Percentiles rank a stretch among this genome's conserved stretches.
phyloP scores from a whole-genome alignment of 1,140 invertebrate species.

The Scaptomyza pallida region DNA sequence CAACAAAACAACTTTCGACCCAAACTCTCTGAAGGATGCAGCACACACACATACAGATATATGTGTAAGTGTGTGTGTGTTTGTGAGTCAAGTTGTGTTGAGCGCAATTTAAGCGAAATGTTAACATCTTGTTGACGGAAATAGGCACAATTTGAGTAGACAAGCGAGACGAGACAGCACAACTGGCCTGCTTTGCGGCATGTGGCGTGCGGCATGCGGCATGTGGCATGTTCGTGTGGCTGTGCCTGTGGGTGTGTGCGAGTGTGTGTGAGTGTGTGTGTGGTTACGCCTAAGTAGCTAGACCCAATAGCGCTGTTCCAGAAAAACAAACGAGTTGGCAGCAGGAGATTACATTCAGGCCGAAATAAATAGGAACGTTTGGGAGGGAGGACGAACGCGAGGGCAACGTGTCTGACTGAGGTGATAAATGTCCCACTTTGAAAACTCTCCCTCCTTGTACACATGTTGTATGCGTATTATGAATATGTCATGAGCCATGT shows the following conservation, averaged over 20 bases:
- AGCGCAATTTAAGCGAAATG: conserved; percentile 75
- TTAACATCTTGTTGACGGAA: conserved; percentile 82
- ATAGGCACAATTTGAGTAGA: conserved; percentile 74
- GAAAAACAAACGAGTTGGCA: conserved; percentile 26
- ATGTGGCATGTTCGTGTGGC: conserved; percentile 8
- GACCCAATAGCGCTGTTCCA: conserved; percentile 10
- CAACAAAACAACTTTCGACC: conserved; percentile 19
- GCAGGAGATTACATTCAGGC: neutral
- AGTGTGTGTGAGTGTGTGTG: neutral
- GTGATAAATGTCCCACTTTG: conserved; percentile 13
- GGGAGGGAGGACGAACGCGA: no score
- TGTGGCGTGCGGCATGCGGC: conserved; percentile 5
- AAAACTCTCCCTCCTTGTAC: neutral
- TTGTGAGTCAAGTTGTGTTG: conserved; percentile 37
- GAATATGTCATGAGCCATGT: no score
- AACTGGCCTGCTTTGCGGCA: conserved; percentile 35
- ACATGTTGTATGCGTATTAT: neutral
- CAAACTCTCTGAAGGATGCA: conserved; percentile 11
- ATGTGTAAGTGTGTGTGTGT: conserved; percentile 2
- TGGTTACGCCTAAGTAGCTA: conserved; percentile 30
- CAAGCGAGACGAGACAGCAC: conserved; percentile 52
- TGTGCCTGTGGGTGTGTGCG: conserved; percentile 6
- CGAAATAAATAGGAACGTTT: neutral
- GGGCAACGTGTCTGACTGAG: neutral
- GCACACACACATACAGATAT: neutral